These are phyloP conservation scores for Progne subis DNA, from an alignment of 2,113 vertebrate genomes.

Conservation along the genomic window DNA sequence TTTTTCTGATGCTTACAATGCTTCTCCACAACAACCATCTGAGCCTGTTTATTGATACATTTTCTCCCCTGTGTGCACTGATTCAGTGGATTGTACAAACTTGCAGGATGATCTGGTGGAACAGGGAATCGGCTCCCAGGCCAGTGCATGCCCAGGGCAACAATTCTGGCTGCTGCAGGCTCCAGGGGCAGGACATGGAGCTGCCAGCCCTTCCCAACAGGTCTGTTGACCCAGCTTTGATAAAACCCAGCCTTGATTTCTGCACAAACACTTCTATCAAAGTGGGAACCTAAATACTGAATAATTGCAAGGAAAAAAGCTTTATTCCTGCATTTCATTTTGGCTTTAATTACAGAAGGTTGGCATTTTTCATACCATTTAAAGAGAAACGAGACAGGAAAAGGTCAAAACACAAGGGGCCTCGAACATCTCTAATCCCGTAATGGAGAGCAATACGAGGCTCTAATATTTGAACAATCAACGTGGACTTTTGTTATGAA, in stretches of 20 bases:
- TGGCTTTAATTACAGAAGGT: slow-evolving; percentile 61
- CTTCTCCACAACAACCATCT: not conserved
- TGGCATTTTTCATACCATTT: slow-evolving; percentile 47
- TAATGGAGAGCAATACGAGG: slow-evolving; percentile 46
- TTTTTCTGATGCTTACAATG: not conserved
- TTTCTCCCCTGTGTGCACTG: not conserved
- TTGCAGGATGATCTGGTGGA: accelerated
- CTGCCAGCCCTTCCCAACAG: accelerated
- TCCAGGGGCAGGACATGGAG: accelerated
- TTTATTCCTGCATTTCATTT: not conserved
- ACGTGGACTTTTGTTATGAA: slow-evolving; percentile 56
- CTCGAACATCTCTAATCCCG: slow-evolving; percentile 38
- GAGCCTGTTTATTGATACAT: not conserved
- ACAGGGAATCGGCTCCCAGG: not conserved
- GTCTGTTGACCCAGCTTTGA: not conserved
- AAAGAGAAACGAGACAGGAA: slow-evolving; percentile 48
- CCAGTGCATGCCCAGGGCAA: not conserved
- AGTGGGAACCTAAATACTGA: not conserved
- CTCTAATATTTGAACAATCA: slow-evolving; percentile 55
- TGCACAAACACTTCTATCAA: not conserved
- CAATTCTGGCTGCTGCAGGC: not conserved
- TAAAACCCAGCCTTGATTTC: not conserved
- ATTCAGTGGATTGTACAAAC: not conserved
- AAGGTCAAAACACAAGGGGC: slow-evolving; percentile 59
- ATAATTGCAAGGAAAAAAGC: not conserved